These are phyloP conservation scores for Verasper variegatus DNA, from an alignment of 2,113 vertebrate species.

Conservation along the genomic window DNA sequence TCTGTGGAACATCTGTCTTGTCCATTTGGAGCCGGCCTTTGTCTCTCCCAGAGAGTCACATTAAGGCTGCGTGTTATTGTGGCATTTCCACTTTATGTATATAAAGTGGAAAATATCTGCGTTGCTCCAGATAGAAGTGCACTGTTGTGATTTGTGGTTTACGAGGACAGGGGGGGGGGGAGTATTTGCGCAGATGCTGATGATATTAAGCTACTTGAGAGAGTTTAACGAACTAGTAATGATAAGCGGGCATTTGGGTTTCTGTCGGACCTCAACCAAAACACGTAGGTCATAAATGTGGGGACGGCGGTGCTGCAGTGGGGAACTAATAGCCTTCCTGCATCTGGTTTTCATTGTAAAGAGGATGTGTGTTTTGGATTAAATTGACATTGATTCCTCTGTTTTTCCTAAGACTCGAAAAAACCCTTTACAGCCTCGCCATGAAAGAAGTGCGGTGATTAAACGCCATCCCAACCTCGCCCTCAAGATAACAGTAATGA, in stretches of 20 bases:
- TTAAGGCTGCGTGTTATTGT: conserved; percentile 21
- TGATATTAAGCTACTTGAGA: conserved; percentile 59
- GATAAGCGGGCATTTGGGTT: conserved; percentile 70
- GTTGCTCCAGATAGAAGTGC: conserved; percentile 24
- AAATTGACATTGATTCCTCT: conserved; percentile 76
- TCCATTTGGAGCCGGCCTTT: conserved; percentile 30
- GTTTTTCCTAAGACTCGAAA: conserved; percentile 73
- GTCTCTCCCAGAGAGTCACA: conserved; percentile 30
- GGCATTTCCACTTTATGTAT: conserved; percentile 32
- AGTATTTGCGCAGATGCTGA: conserved; percentile 69
- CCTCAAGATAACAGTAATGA: conserved; percentile 49
- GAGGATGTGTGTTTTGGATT: conserved; percentile 82
- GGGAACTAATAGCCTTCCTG: conserved; percentile 72
- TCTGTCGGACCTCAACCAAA: conserved; percentile 74
- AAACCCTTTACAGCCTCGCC: conserved; percentile 53
- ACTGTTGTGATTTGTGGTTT: conserved; percentile 59
- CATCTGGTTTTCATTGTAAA: conserved; percentile 80
- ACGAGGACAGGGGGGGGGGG: neutral
- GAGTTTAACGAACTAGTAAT: conserved; percentile 48
- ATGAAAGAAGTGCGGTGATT: conserved; percentile 63
- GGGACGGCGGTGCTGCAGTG: conserved; percentile 68
- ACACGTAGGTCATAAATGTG: conserved; percentile 75
- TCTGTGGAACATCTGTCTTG: conserved; percentile 34
- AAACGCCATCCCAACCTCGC: conserved; percentile 47
- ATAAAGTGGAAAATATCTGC: conserved; percentile 28